Percentiles rank a stretch among this genome's conserved stretches.
These are phyloP conservation scores for Tauraco hartlaubi DNA, from an alignment of 2,797 vertebrate genomes.

Conservation along the genomic window DNA sequence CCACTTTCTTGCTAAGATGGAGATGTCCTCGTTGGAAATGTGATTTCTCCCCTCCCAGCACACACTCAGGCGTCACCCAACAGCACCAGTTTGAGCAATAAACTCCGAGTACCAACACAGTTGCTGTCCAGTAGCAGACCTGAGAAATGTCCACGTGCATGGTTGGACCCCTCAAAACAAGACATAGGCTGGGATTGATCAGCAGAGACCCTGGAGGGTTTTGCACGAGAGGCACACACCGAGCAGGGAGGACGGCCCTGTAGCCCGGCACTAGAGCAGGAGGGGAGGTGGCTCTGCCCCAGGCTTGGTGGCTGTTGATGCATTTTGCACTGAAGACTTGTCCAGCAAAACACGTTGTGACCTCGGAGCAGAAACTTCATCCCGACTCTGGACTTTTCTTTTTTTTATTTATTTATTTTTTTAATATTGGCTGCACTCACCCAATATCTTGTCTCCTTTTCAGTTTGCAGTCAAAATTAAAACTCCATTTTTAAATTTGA, in stretches of 20 bases:
- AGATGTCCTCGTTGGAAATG: background rate
- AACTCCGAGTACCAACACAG: background rate
- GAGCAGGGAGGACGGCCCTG: background rate
- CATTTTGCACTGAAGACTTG: background rate
- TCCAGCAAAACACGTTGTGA: background rate
- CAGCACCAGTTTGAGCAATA: background rate
- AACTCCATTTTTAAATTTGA: fast-evolving
- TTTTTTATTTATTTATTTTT: background rate
- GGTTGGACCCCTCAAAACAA: fast-evolving
- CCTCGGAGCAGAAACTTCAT: background rate
- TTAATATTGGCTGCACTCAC: background rate
- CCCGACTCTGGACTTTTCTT: background rate
- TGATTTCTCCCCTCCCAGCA: background rate
- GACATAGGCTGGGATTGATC: background rate
- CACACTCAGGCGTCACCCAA: fast-evolving
- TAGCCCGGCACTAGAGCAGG: fast-evolving
- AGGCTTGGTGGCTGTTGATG: fast-evolving
- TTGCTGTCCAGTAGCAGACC: background rate
- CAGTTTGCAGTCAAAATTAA: background rate
- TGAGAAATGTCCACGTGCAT: fast-evolving
- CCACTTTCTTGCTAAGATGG: fast-evolving
- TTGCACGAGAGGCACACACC: fast-evolving
- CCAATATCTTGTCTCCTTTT: background rate
- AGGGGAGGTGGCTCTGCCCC: fast-evolving
- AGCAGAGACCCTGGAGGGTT: background rate